Percentiles rank a stretch among this genome's conserved stretches.
Conservation (phyloP, 2,888 invertebrate genomes). For the Trissoscelio sp. region DNA sequence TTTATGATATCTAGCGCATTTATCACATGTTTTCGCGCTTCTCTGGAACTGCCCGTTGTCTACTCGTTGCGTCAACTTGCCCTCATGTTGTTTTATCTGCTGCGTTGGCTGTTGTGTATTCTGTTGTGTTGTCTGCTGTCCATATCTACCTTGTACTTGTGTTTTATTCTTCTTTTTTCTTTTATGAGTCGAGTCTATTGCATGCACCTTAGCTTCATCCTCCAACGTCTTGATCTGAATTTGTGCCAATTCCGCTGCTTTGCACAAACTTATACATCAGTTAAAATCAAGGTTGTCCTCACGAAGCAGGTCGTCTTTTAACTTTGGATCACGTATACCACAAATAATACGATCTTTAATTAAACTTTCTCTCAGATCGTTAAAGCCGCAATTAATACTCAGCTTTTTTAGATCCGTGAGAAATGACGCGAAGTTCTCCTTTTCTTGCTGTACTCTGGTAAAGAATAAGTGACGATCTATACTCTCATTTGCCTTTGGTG, state of each 20-base stretch:
- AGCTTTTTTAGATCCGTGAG: constrained; percentile 60
- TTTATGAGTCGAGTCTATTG: not conserved
- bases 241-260: constrained; percentile 56
- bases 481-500: constrained; percentile 66
- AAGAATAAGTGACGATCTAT: constrained; percentile 71
- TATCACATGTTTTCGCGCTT: constrained; percentile 11
- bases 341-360: constrained; percentile 57
- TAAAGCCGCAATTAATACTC: constrained; percentile 66
- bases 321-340: constrained; percentile 47
- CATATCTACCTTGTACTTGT: too few relatives aligned
- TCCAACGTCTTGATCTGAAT: constrained; percentile 16
- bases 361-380: constrained; percentile 44
- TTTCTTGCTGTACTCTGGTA: constrained; percentile 54
- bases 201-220: not conserved
- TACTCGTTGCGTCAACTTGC: too few relatives aligned
- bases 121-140: too few relatives aligned
- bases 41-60: too few relatives aligned
- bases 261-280: constrained; percentile 49
- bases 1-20: constrained; percentile 43
- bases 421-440: constrained; percentile 64
- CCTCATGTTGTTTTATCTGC: not conserved
- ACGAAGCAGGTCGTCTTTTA: constrained; percentile 52
- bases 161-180: constrained; percentile 1
- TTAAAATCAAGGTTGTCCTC: constrained; percentile 51
- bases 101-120: not conserved